These are phyloP conservation scores for Leptoteleia sp. DNA, from an alignment of 1,140 invertebrate species.

Conservation along the genomic window DNA sequence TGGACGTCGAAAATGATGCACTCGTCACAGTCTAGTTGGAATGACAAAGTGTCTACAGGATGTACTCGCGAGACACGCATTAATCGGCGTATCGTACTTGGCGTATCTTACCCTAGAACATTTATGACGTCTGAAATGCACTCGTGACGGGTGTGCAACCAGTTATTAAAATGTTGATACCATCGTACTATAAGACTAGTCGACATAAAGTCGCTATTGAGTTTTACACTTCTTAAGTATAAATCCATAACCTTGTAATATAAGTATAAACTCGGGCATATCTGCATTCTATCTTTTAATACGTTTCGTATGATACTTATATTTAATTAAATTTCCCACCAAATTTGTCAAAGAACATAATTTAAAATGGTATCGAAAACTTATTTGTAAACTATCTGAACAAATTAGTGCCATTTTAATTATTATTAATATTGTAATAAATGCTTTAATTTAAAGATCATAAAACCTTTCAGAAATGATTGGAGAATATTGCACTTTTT, in stretches of 20 bases:
- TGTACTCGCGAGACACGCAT: constrained; percentile 53
- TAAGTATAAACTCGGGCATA: constrained; percentile 21
- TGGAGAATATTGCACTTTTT: too few relatives aligned
- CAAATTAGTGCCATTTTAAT: too few relatives aligned
- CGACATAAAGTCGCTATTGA: constrained; percentile 30
- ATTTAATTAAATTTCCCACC: too few relatives aligned
- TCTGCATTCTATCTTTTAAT: constrained; percentile 4
- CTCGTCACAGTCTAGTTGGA: constrained; percentile 54
- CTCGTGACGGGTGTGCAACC: constrained; percentile 70
- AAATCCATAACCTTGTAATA: constrained; percentile 22
- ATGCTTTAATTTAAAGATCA: too few relatives aligned
- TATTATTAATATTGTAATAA: too few relatives aligned
- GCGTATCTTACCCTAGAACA: constrained; percentile 66
- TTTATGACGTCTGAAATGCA: constrained; percentile 72
- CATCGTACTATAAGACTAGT: constrained; percentile 62
- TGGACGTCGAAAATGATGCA: constrained; percentile 31
- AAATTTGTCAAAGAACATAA: too few relatives aligned
- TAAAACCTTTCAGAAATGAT: too few relatives aligned
- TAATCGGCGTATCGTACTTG: constrained; percentile 63
- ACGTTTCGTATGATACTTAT: constrained; percentile 12
- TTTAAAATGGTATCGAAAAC: too few relatives aligned
- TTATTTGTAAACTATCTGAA: too few relatives aligned
- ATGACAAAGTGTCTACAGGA: constrained; percentile 49
- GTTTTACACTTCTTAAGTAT: constrained; percentile 16
- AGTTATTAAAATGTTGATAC: constrained; percentile 72